Percentiles rank a stretch among this genome's conserved stretches.
Evolutionary conservation across 2,113 vertebrate species (phyloP).

Genomic region (Dromas ardeola): DNA sequence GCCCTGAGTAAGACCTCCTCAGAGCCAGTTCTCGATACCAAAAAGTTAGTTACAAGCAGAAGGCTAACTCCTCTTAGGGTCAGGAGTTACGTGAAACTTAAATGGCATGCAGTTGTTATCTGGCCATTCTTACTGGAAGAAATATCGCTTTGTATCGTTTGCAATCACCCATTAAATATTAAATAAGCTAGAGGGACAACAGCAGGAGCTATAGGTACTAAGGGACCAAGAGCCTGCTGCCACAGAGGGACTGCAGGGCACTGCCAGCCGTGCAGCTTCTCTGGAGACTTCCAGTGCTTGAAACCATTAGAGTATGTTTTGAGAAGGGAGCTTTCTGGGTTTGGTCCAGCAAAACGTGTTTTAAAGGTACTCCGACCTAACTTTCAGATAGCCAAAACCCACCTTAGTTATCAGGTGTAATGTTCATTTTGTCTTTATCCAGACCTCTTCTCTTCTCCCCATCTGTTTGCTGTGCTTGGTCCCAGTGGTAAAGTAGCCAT

Average conservation of each 20-base stretch:
- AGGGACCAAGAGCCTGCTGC: neutral
- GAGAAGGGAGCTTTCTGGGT: neutral
- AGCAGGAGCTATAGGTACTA: neutral
- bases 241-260: fast-evolving
- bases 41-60: neutral
- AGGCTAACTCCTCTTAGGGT: neutral
- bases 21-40: neutral
- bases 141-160: neutral
- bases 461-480: neutral
- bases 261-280: neutral
- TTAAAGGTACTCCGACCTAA: neutral
- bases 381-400: neutral
- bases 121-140: neutral
- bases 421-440: neutral
- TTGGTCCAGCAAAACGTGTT: neutral
- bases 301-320: neutral
- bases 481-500: neutral
- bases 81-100: neutral
- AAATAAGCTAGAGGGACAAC: neutral
- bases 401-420: neutral
- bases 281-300: neutral
- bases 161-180: neutral
- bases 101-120: neutral
- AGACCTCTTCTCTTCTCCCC: neutral
- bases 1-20: neutral